Evolutionary conservation across 1,140 invertebrate species (phyloP).

Genomic region (Procambarus clarkii): DNA sequence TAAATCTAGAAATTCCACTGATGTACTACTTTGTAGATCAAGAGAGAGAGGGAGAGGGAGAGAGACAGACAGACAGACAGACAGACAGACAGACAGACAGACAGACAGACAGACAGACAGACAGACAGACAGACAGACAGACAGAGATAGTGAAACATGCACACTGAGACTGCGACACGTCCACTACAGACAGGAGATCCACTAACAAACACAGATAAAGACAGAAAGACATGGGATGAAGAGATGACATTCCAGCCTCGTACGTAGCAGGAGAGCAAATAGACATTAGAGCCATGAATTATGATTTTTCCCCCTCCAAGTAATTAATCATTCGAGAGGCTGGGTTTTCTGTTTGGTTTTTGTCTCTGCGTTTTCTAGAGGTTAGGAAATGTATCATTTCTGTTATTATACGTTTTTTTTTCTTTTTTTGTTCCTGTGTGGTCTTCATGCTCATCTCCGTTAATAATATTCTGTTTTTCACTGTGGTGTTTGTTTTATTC

Average conservation of each 20-base stretch:
- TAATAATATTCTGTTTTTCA: background rate
- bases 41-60: background rate
- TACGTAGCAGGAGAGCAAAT: constrained; percentile 42
- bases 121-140: background rate
- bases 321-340: constrained; percentile 43
- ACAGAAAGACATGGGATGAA: constrained; percentile 23
- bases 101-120: constrained; percentile 10
- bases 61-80: background rate
- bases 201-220: constrained; percentile 21
- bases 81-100: constrained; percentile 3
- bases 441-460: background rate
- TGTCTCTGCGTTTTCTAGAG: background rate
- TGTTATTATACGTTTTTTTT: background rate
- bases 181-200: background rate
- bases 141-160: background rate
- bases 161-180: too few relatives aligned
- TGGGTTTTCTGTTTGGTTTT: constrained; percentile 20
- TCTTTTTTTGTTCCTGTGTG: background rate
- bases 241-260: constrained; percentile 26
- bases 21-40: too few relatives aligned
- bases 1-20: too few relatives aligned
- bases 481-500: too few relatives aligned
- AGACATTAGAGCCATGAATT: constrained; percentile 51
- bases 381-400: background rate
- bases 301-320: constrained; percentile 13